Evolutionary conservation across 2,888 invertebrate species (phyloP), one percentile per base, ranked within the genome.

Genomic region (Anagyrus pseudococci): DNA sequence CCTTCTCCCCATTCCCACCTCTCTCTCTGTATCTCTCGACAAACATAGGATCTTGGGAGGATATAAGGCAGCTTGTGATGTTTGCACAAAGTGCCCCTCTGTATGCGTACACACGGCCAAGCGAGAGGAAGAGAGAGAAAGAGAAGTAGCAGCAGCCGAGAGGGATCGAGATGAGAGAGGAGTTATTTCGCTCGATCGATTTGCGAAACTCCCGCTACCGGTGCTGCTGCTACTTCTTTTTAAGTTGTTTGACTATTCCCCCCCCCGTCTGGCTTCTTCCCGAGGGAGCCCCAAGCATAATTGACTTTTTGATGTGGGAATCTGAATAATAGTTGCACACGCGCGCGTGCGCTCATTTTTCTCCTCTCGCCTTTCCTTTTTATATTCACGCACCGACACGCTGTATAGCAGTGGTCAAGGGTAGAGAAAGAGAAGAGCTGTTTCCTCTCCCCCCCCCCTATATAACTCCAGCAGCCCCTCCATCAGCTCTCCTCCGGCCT

Each of bases 131-230:
- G 26, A 43, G 43, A n/a, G 37, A 2, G 29, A 13, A 22, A 13
- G 44, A 46, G 46, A 44, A n/a, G n/a, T n/a, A n/a, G n/a, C n/a
- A n/a, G n/a, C n/a, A n/a, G n/a, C n/a, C n/a, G n/a, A n/a, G 29
- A 17, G 23, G 46, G 49, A 26, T 48, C 48, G 57, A 26, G 50
- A 58, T 58, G 53, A 54, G 47, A 47, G 47, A 17, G 25, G 33
- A 56, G 69, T 73, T 73, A 72, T 73, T 73, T 73, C 73, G 63
- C 69, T 69, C 72, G 69, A 69, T 72, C 70, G 65, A 62, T 64
- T 64, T 64, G 55, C 15, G 26, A 17, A 26, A 46, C 59, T 52
- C 13, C 47, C 47, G 6, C 46, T 6, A 22, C 20, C 46, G 47
- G 48, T 23, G 17, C 48, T 25, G 19, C 49, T 41, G 17, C 37